phyloP scores from a whole-genome alignment of 2,113 vertebrate genomes.

The Dicentrarchus labrax region DNA sequence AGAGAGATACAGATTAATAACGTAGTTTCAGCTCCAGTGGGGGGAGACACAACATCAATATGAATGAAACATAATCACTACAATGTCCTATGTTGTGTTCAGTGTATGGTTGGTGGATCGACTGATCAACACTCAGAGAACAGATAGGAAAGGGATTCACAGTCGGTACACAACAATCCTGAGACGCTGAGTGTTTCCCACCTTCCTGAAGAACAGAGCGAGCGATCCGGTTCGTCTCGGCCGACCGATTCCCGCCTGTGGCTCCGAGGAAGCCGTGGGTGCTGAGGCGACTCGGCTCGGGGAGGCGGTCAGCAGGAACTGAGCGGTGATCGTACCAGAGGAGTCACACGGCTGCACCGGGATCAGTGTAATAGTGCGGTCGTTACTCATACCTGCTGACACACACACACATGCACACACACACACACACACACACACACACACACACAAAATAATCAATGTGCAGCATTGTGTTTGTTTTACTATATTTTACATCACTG shows the following conservation, averaged over 20 bases:
- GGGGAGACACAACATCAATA: too few species aligned
- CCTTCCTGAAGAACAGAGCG: slow-evolving; percentile 98
- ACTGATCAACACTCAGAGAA: too few species aligned
- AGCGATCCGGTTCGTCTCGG: slow-evolving; percentile 93
- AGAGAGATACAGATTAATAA: too few species aligned
- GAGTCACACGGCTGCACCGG: slow-evolving; percentile 84
- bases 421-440: background rate
- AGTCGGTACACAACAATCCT: background rate
- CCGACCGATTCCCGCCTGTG: slow-evolving; percentile 69
- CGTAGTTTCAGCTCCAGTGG: too few species aligned
- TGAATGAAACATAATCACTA: too few species aligned
- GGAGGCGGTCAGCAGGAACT: slow-evolving; percentile 85
- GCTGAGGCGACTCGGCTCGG: background rate
- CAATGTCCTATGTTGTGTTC: too few species aligned
- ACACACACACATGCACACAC: background rate
- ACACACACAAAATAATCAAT: too few species aligned
- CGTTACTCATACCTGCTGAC: slow-evolving; percentile 84
- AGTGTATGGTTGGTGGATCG: too few species aligned
- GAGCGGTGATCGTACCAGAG: slow-evolving; percentile 79
- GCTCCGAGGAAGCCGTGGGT: slow-evolving; percentile 70
- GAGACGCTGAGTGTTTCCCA: slow-evolving; percentile 47
- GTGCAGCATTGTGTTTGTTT: too few species aligned
- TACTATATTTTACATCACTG: too few species aligned
- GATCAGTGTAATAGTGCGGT: slow-evolving; percentile 88
- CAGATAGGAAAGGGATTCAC: too few species aligned